Conservation (phyloP, 2,113 vertebrate genomes). For the Podarcis cretensis region DNA sequence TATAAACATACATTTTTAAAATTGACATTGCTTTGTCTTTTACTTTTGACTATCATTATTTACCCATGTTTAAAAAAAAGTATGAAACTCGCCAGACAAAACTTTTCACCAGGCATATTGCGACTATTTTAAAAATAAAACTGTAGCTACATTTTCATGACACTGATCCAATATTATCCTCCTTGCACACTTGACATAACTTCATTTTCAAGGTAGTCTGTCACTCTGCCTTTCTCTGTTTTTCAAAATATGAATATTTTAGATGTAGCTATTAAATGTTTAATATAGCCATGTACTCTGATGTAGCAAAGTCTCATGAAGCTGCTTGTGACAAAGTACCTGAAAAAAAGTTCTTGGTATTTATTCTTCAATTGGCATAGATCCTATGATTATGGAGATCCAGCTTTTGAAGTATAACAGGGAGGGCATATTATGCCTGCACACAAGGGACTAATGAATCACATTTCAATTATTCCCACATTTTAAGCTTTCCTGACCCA, state of each 20-base stretch:
- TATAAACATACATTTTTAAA: background rate
- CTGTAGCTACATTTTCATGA: background rate
- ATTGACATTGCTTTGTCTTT: background rate
- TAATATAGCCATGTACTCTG: background rate
- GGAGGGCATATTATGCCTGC: background rate
- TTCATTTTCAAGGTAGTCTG: conserved; percentile 6
- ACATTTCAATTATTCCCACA: background rate
- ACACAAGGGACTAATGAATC: background rate
- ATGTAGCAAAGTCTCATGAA: background rate
- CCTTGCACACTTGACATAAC: background rate
- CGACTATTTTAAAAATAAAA: background rate
- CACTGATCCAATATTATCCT: conserved; percentile 5
- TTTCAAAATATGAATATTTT: conserved; percentile 27
- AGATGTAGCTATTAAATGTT: background rate
- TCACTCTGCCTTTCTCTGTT: background rate
- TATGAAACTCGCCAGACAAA: background rate
- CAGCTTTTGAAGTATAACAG: background rate
- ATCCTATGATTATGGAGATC: background rate
- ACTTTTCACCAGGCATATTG: background rate
- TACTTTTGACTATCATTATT: background rate
- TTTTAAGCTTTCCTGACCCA: background rate
- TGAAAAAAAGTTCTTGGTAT: background rate
- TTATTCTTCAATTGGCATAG: background rate
- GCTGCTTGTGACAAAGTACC: background rate
- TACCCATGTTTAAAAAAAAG: background rate